Conservation (phyloP, 2,888 invertebrate genomes). For the Lochmaea crataegi region DNA sequence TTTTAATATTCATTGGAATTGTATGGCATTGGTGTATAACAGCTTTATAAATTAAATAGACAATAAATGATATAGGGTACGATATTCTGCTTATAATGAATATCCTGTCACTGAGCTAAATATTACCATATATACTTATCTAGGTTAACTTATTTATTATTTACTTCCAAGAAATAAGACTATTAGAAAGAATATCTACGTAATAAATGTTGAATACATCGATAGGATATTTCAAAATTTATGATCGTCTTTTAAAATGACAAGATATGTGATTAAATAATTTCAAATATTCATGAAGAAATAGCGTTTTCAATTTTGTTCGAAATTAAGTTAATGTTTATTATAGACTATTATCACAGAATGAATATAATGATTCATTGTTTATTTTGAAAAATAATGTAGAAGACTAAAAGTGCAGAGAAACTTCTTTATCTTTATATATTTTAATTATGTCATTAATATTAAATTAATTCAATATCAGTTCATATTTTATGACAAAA, state of each 20-base stretch:
- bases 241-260: neutral
- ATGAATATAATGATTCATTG: no score
- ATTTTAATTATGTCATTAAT: neutral
- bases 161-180: neutral
- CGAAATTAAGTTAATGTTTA: neutral
- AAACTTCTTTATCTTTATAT: no score
- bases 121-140: neutral
- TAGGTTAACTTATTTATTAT: slow-evolving; percentile 1
- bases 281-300: neutral
- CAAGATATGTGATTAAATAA: neutral
- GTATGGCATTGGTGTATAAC: neutral
- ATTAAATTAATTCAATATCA: neutral
- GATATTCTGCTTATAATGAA: neutral
- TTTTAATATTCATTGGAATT: neutral
- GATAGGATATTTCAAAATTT: neutral
- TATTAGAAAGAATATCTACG: neutral
- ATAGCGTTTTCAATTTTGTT: neutral
- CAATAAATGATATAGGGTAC: neutral
- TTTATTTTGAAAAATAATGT: no score
- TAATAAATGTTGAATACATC: neutral
- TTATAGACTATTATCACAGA: neutral
- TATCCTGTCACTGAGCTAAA: neutral
- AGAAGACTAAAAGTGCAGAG: no score
- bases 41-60: neutral
- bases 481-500: neutral